Evolutionary conservation across 2,888 invertebrate genomes (phyloP).

Genomic region (Scelioninae gen. 1): DNA sequence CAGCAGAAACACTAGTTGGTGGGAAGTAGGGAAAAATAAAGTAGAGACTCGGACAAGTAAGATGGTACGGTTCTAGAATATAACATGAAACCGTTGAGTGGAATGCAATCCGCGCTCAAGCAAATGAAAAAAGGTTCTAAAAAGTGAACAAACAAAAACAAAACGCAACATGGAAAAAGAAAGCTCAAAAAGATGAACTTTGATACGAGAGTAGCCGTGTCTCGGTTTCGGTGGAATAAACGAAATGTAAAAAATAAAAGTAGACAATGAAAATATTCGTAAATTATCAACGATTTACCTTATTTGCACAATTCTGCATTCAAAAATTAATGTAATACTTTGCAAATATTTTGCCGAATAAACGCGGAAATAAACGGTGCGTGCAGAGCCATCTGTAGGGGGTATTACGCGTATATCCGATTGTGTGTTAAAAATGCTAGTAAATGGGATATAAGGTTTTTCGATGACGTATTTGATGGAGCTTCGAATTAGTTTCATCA

Average conservation of each 20-base stretch:
- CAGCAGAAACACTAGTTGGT: constrained; percentile 64
- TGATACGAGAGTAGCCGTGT: constrained; percentile 57
- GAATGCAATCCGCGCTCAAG: constrained; percentile 70
- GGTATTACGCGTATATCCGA: too few relatives aligned
- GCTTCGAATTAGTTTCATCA: constrained; percentile 40
- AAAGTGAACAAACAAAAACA: constrained; percentile 44
- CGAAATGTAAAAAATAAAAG: constrained; percentile 71
- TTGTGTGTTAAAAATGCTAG: too few relatives aligned
- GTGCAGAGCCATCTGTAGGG: too few relatives aligned
- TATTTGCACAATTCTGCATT: constrained; percentile 29
- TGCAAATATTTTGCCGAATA: constrained; percentile 6
- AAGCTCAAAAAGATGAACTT: constrained; percentile 60
- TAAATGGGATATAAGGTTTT: too few relatives aligned
- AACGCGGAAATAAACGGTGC: too few relatives aligned
- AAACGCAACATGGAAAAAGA: constrained; percentile 28
- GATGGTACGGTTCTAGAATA: constrained; percentile 44
- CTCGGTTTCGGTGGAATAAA: constrained; percentile 69
- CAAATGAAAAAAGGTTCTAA: constrained; percentile 64
- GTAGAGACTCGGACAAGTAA: constrained; percentile 51
- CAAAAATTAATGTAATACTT: constrained; percentile 30
- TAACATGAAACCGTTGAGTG: constrained; percentile 59
- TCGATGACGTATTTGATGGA: constrained; percentile 9
- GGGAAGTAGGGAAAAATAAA: constrained; percentile 53
- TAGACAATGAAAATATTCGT: constrained; percentile 39
- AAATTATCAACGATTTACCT: constrained; percentile 9